Base-by-base conservation (phyloP, 2,888 invertebrate species). In the Bembecia ichneumoniformis region DNA sequence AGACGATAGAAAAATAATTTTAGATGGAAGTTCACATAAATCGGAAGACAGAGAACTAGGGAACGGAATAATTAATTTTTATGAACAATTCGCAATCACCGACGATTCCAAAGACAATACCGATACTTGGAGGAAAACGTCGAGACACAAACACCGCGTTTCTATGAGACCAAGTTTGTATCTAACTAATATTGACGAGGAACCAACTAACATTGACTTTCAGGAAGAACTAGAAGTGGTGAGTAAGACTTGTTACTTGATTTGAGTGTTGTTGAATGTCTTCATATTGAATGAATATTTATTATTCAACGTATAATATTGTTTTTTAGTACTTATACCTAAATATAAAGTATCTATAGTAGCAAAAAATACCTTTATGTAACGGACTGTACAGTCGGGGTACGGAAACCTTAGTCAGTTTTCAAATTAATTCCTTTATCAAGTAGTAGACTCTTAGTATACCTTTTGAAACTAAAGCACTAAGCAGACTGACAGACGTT, bases 81-180 rank as follows among this genome's bases (percentile, higher is more conserved):
- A 86, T 54, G 87, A 88, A 53, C 87, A 88, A 60, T 83, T 87
- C 52, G 77, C 84, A 13, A 68, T 72, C 48, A 67, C 60, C 9
- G 82, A 82, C 58, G 80, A 82, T 40, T 58, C 57, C 1, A 77
- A 76, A 43, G 71, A 74, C 2, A 52, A 59, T 44, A 52, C 52
- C 10, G 70, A 76, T 40, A 49, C 72, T 40, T 71, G 66, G 61
- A 69, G 64, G 51, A 72, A 66, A 49, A 65, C 70, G 48, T 64
- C 71, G 10, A 66, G 62, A 11, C 58, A 70, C 11, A 71, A 74
- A 35, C 73, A 67, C 35, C 68, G 83, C 35, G 87, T 87, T 1
- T 87, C 86, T 0, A 70, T 82, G 61, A 75, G 83, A 54, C 87
- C 84, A 3, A 87, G 75, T 71, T 63, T 77, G 54, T 76, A 74